These are phyloP conservation scores for Hydriomena furcata DNA, from an alignment of 2,888 invertebrate genomes.

Conservation along the genomic window DNA sequence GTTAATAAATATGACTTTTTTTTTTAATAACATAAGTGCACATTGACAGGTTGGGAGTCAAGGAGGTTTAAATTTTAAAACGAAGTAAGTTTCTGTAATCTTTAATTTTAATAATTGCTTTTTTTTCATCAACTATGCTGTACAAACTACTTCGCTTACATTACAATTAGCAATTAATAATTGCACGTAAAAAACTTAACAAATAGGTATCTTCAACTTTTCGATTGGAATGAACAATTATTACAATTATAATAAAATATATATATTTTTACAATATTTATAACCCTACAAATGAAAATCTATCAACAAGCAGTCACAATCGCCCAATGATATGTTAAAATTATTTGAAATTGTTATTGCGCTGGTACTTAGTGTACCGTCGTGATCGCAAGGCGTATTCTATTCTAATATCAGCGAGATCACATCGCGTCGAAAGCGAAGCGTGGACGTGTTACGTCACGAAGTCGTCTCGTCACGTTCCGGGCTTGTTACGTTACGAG, in stretches of 20 bases:
- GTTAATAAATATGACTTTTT: constrained; percentile 62
- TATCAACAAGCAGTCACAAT: constrained; percentile 84
- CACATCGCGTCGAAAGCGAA: constrained; percentile 37
- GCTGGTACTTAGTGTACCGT: constrained; percentile 51
- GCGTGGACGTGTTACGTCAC: constrained; percentile 58
- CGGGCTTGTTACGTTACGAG: constrained; percentile 64
- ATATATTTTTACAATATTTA: constrained; percentile 74
- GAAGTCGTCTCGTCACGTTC: constrained; percentile 65
- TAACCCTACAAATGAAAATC: constrained; percentile 78
- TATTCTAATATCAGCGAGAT: constrained; percentile 32
- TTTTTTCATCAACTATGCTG: constrained; percentile 80
- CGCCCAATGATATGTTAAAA: constrained; percentile 84
- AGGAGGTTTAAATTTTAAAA: constrained; percentile 40
- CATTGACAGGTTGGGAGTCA: not conserved
- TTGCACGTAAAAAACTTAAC: constrained; percentile 84
- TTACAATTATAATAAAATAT: constrained; percentile 74
- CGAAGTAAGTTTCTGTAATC: constrained; percentile 74
- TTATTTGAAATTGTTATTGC: constrained; percentile 78
- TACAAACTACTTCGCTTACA: constrained; percentile 83
- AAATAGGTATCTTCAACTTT: constrained; percentile 82
- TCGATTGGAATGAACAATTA: constrained; percentile 83
- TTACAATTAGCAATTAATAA: constrained; percentile 83
- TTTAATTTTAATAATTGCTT: constrained; percentile 84
- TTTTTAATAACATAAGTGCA: constrained; percentile 9
- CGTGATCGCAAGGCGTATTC: constrained; percentile 32